Conservation (phyloP, 2,113 vertebrate species). For the Panthera leo region DNA sequence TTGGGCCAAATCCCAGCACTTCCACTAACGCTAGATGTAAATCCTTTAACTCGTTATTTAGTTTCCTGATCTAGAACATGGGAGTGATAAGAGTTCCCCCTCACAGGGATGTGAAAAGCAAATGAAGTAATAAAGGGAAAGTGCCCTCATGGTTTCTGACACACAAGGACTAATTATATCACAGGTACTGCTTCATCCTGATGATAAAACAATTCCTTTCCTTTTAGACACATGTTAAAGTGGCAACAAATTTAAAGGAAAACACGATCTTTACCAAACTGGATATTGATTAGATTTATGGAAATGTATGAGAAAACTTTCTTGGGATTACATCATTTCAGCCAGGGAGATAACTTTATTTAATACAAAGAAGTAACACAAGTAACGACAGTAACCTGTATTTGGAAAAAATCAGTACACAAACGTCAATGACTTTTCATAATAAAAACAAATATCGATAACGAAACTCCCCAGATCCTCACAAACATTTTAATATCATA, state of each 20-base stretch:
- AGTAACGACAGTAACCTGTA: background rate
- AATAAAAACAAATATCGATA: conserved; percentile 22
- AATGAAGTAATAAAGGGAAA: background rate
- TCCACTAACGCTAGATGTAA: background rate
- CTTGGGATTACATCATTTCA: background rate
- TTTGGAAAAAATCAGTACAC: conserved; percentile 28
- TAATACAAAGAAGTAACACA: conserved; percentile 51
- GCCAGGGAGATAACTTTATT: background rate
- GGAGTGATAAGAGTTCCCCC: background rate
- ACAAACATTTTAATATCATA: conserved; percentile 52
- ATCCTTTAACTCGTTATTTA: background rate
- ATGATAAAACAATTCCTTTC: background rate
- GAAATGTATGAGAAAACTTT: background rate
- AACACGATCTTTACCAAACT: conserved; percentile 6
- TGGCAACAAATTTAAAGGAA: background rate
- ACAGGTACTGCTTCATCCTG: background rate
- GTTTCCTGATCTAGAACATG: conserved; percentile 23
- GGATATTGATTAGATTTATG: conserved; percentile 25
- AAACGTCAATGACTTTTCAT: conserved; percentile 34
- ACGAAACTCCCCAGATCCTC: background rate
- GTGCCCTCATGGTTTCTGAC: background rate
- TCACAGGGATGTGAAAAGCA: background rate
- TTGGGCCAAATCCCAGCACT: background rate
- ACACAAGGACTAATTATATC: background rate
- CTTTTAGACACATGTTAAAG: conserved; percentile 3